phyloP scores from a whole-genome alignment of 1,140 invertebrate genomes.

The Batillaria attramentaria region DNA sequence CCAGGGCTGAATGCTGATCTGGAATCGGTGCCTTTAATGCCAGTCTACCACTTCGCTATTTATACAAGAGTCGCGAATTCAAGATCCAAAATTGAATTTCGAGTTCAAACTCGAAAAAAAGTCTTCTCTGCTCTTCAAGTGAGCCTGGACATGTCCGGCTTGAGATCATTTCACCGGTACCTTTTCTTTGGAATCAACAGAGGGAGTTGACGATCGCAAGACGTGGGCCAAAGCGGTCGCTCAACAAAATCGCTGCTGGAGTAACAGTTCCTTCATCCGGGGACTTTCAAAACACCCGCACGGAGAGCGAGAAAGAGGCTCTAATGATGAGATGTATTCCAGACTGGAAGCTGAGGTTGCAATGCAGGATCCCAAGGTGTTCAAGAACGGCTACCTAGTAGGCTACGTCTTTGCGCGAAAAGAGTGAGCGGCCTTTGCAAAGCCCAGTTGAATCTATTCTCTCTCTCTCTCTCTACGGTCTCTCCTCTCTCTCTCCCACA shows the following conservation, averaged over 20 bases:
- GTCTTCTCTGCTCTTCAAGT: too few species aligned
- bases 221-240: constrained; percentile 15
- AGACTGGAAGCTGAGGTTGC: constrained; percentile 5
- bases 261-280: constrained; percentile 33
- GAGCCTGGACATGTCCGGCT: too few species aligned
- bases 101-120: too few species aligned
- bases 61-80: too few species aligned
- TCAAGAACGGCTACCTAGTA: constrained; percentile 21
- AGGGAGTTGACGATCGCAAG: constrained; percentile 20
- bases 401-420: constrained; percentile 18
- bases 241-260: constrained; percentile 8
- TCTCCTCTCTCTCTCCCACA: neutral
- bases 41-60: too few species aligned
- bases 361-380: constrained; percentile 5
- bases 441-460: neutral
- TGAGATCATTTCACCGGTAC: too few species aligned
- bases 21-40: too few species aligned
- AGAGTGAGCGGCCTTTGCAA: neutral
- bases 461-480: neutral
- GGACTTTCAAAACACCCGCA: constrained; percentile 19
- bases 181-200: too few species aligned
- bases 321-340: constrained; percentile 28
- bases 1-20: too few species aligned
- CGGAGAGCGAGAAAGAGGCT: constrained; percentile 19
- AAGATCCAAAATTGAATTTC: too few species aligned